A percentile compares a stretch with the other conserved stretches of the same genome.
Conservation (phyloP, 2,888 invertebrate species). For the Troides helena region DNA sequence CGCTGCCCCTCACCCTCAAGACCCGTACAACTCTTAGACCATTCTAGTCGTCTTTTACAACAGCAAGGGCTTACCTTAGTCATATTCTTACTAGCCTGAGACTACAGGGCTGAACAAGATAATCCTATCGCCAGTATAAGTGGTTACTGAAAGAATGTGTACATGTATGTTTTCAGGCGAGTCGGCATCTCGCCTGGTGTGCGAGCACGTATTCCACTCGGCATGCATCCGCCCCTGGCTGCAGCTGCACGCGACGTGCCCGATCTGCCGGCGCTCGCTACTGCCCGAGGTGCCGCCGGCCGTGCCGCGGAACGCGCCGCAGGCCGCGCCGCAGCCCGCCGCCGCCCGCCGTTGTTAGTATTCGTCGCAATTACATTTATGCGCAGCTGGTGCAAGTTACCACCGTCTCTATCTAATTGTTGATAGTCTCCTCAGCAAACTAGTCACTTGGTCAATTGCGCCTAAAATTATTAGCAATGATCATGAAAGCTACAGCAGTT, state of each 20-base stretch:
- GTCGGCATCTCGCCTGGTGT: slow-evolving; percentile 88
- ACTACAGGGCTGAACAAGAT: too few species aligned
- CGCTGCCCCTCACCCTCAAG: too few species aligned
- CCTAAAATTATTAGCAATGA: too few species aligned
- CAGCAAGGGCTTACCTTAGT: too few species aligned
- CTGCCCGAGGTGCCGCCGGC: slow-evolving; percentile 42
- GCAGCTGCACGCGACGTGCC: slow-evolving; percentile 97
- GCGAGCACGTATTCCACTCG: slow-evolving; percentile 95
- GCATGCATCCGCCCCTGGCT: slow-evolving; percentile 97
- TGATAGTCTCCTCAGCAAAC: neutral
- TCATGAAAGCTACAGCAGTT: too few species aligned
- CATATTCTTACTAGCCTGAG: too few species aligned
- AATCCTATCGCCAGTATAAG: too few species aligned
- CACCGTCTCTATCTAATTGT: neutral
- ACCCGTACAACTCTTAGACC: too few species aligned
- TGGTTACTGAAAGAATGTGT: too few species aligned
- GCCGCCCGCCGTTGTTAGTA: slow-evolving; percentile 33
- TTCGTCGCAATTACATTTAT: neutral
- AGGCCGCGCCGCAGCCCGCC: slow-evolving; percentile 80
- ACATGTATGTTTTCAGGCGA: slow-evolving; percentile 76
- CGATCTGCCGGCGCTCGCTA: slow-evolving; percentile 89
- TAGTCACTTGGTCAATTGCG: too few species aligned
- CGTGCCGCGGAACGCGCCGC: slow-evolving; percentile 33
- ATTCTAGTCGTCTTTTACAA: too few species aligned
- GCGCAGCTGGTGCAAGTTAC: neutral